These are phyloP conservation scores for Entosphenus tridentatus DNA, from an alignment of 2,113 vertebrate genomes.

Conservation along the genomic window DNA sequence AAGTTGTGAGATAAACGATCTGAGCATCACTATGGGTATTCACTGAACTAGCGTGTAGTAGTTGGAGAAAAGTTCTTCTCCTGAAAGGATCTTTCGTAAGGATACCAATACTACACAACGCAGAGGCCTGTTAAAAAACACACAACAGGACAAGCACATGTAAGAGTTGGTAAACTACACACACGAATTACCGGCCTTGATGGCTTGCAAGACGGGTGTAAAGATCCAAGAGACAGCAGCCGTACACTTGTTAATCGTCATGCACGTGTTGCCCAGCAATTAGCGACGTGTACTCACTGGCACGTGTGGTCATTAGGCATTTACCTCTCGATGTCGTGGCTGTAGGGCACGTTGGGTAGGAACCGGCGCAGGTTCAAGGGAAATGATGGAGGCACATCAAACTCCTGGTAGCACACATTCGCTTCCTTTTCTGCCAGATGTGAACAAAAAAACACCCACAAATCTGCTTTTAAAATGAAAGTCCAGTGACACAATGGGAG, in stretches of 20 bases:
- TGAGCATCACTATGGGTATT: background rate
- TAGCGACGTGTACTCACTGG: background rate
- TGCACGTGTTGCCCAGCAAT: conserved; percentile 11
- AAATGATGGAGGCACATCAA: conserved; percentile 46
- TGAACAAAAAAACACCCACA: background rate
- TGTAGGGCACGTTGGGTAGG: conserved; percentile 57
- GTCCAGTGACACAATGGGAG: too few species aligned
- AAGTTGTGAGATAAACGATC: too few species aligned
- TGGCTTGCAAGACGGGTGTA: background rate
- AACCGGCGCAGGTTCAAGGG: conserved; percentile 52
- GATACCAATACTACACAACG: conserved; percentile 60
- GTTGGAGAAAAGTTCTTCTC: conserved; percentile 81
- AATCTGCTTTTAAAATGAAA: too few species aligned
- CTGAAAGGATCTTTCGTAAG: conserved; percentile 40
- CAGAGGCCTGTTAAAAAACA: conserved; percentile 23
- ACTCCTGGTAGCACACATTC: conserved; percentile 80
- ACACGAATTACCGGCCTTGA: background rate
- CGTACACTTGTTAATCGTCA: conserved; percentile 26
- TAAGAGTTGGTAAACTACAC: background rate
- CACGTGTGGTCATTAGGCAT: background rate
- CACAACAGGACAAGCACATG: background rate
- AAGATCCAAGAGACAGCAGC: background rate
- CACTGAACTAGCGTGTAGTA: conserved; percentile 63
- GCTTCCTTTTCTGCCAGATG: conserved; percentile 32
- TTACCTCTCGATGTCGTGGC: background rate